Conservation (phyloP, 2,113 vertebrate genomes). For the Plestiodon gilberti region DNA sequence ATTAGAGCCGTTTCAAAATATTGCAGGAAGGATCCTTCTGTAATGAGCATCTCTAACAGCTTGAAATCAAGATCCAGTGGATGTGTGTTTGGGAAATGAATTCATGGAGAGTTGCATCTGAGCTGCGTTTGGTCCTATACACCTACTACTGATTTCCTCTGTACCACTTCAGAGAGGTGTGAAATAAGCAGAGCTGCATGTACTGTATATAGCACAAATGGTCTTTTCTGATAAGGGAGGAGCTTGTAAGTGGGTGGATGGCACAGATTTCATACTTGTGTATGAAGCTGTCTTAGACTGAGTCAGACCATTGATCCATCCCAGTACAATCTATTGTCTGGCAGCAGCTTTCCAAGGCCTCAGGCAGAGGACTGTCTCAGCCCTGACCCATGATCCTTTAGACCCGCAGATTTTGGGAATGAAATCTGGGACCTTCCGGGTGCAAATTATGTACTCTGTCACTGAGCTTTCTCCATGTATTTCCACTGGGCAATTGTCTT, state of each 20-base stretch:
- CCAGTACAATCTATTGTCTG: neutral
- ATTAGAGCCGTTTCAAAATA: neutral
- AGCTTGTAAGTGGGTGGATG: neutral
- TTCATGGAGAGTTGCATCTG: neutral
- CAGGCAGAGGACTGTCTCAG: neutral
- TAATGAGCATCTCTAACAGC: constrained; percentile 15
- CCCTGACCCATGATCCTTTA: neutral
- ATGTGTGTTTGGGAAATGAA: constrained; percentile 28
- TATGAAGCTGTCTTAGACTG: neutral
- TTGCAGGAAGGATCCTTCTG: neutral
- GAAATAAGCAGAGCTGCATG: constrained; percentile 2
- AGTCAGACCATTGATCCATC: neutral
- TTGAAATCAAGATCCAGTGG: neutral
- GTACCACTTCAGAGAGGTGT: constrained; percentile 18
- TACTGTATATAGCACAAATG: neutral
- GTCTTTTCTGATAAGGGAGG: neutral
- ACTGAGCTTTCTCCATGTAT: neutral
- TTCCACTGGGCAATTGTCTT: neutral
- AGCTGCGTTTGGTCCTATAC: constrained; percentile 9
- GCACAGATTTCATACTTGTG: neutral
- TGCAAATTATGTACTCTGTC: neutral
- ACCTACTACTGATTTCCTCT: constrained; percentile 34
- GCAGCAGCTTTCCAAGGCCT: neutral
- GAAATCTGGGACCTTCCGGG: neutral
- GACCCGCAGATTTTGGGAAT: neutral